These are phyloP conservation scores for Diacarnus erythraeanus DNA, from an alignment of 37 sponge, comb jelly and placozoan genomes.

Conservation along the genomic window DNA sequence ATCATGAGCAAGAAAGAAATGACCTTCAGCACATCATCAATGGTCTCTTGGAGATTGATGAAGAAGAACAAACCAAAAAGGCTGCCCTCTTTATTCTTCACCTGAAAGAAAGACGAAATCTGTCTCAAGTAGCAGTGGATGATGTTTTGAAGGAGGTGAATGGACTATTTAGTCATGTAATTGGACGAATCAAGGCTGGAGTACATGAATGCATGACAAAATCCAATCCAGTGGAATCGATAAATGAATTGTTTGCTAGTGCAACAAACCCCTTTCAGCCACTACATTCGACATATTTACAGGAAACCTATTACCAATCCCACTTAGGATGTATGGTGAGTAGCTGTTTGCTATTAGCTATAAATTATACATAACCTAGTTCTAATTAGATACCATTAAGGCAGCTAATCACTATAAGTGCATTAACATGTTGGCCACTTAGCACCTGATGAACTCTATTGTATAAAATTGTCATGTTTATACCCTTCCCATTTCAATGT, in stretches of 20 bases:
- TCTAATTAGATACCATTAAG: no score
- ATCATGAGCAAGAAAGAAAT: no score
- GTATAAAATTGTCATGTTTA: not conserved
- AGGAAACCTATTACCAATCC: slow-evolving; percentile 4
- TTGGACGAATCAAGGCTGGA: slow-evolving; percentile 17
- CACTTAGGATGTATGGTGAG: slow-evolving; percentile 3
- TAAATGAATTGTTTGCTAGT: no score
- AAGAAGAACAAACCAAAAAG: slow-evolving; percentile 6
- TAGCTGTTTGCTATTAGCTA: not conserved
- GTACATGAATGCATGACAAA: slow-evolving; percentile 12
- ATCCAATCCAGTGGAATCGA: no score
- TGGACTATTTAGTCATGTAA: not conserved
- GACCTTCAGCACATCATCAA: not conserved
- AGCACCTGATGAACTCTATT: not conserved
- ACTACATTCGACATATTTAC: not conserved
- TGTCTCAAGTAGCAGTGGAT: slow-evolving; percentile 2
- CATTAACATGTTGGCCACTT: no score
- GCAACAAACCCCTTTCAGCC: not conserved
- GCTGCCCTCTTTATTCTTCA: slow-evolving; percentile 13
- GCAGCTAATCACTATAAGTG: no score
- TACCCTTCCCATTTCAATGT: not conserved
- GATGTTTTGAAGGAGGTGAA: not conserved
- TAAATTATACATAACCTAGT: no score
- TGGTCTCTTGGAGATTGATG: not conserved
- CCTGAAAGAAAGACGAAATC: not conserved